phyloP scores from a whole-genome alignment of 2,113 vertebrate genomes.

The Gallinago media region DNA sequence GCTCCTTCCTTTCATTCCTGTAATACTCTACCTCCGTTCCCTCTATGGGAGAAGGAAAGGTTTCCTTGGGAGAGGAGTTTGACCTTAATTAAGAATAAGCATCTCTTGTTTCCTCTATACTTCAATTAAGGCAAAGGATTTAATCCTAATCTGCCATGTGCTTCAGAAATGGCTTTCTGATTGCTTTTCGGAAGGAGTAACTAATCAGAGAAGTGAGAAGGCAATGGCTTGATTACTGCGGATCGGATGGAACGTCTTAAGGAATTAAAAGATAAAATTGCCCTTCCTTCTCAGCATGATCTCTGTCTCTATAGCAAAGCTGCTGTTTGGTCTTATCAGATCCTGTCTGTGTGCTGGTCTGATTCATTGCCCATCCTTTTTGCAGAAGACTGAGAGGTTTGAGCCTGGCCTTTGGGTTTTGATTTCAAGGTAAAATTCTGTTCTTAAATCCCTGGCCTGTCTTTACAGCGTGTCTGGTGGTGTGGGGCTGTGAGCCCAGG shows the following conservation, averaged over 20 bases:
- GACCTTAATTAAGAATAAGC: constrained; percentile 24
- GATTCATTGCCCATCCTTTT: constrained; percentile 16
- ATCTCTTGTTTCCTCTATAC: neutral
- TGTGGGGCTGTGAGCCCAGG: neutral
- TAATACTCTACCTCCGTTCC: neutral
- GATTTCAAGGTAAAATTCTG: neutral
- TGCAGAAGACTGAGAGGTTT: accelerated
- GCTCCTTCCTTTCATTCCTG: neutral
- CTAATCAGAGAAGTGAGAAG: neutral
- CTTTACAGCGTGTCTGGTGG: neutral
- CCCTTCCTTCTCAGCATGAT: neutral
- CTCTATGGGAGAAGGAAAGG: neutral
- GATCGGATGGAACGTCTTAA: neutral
- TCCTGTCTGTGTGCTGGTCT: neutral
- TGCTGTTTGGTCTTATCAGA: neutral
- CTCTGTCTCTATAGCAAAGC: neutral
- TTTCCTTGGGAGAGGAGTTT: neutral
- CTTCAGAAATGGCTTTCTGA: neutral
- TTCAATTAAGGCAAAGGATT: constrained; percentile 7
- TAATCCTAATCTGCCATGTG: neutral
- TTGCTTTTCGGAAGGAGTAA: neutral
- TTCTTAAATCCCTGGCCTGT: neutral
- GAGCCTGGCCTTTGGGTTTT: neutral
- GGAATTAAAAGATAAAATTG: constrained; percentile 38
- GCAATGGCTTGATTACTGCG: neutral